A percentile compares a stretch with the other conserved stretches of the same genome.
These are phyloP conservation scores for Morinoia aosen DNA, from an alignment of 2,888 invertebrate genomes.

Conservation along the genomic window DNA sequence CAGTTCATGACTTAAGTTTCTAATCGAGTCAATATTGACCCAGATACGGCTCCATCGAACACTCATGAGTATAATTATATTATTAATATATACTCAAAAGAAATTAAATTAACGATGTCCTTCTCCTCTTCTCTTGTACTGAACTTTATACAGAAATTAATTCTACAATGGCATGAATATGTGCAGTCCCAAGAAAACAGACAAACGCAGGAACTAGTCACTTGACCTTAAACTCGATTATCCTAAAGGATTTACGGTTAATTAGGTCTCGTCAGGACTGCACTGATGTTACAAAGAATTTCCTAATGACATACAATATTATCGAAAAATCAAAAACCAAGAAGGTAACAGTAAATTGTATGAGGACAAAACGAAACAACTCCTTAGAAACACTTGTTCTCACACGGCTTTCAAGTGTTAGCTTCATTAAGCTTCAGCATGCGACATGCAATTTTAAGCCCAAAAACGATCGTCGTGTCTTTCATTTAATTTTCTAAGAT, in stretches of 20 bases:
- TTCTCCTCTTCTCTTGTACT: not conserved
- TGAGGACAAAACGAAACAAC: not conserved
- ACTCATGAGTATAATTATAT: not conserved
- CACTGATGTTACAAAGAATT: not conserved
- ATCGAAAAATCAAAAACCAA: not conserved
- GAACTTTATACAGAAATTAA: not conserved
- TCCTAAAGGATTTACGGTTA: not conserved
- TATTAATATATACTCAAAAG: not conserved
- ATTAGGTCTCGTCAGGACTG: not conserved
- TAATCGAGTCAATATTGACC: not conserved
- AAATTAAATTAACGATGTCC: not conserved
- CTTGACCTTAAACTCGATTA: not conserved
- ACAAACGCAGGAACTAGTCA: not conserved
- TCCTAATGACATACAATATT: not conserved
- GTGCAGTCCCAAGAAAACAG: too few species aligned
- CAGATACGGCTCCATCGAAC: conserved; percentile 22
- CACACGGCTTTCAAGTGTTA: not conserved
- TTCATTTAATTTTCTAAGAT: not conserved
- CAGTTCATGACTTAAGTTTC: conserved; percentile 14
- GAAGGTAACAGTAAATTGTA: conserved; percentile 18
- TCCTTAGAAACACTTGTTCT: not conserved
- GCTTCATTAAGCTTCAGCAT: not conserved
- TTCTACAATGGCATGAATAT: not conserved
- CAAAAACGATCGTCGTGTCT: not conserved
- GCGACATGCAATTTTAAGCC: not conserved